A percentile compares a stretch with the other conserved stretches of the same genome.
Conservation (phyloP, 2,113 vertebrate species). For the Pseudorhombus dupliciocellatus region DNA sequence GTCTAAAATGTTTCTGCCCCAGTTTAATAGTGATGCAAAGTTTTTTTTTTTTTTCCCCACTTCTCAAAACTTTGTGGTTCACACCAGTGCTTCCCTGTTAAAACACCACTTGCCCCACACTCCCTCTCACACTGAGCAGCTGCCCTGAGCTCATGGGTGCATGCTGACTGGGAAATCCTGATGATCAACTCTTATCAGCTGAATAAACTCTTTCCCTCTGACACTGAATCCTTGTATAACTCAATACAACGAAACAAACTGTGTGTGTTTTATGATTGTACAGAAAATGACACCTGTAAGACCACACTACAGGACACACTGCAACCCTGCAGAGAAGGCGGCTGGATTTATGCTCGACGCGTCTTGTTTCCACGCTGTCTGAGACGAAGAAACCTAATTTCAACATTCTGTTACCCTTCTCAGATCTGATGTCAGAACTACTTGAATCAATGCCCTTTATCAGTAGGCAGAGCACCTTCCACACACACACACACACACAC, state of each 20-base stretch:
- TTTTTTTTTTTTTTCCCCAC: too few relatives aligned
- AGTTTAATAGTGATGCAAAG: too few relatives aligned
- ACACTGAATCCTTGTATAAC: not conserved
- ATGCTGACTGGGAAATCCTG: not conserved
- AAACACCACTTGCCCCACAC: not conserved
- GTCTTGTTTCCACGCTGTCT: too few relatives aligned
- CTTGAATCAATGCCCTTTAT: slow-evolving; percentile 25
- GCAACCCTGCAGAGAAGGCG: too few relatives aligned
- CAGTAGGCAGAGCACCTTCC: slow-evolving; percentile 38
- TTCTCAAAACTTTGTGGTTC: too few relatives aligned
- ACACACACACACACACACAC: slow-evolving; percentile 30
- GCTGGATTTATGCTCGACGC: too few relatives aligned
- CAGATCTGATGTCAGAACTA: slow-evolving; percentile 20
- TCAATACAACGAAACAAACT: not conserved
- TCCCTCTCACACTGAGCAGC: not conserved
- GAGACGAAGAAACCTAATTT: not conserved
- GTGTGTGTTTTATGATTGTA: not conserved
- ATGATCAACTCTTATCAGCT: not conserved
- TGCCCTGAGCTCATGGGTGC: not conserved
- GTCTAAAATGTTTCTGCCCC: too few relatives aligned
- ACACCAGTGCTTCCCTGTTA: not conserved
- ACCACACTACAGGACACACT: too few relatives aligned
- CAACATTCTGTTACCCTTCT: not conserved
- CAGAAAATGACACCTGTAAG: not conserved
- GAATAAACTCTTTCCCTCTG: not conserved